These are phyloP conservation scores for Nomada goodeniana DNA, from an alignment of 2,888 invertebrate species.

Conservation along the genomic window DNA sequence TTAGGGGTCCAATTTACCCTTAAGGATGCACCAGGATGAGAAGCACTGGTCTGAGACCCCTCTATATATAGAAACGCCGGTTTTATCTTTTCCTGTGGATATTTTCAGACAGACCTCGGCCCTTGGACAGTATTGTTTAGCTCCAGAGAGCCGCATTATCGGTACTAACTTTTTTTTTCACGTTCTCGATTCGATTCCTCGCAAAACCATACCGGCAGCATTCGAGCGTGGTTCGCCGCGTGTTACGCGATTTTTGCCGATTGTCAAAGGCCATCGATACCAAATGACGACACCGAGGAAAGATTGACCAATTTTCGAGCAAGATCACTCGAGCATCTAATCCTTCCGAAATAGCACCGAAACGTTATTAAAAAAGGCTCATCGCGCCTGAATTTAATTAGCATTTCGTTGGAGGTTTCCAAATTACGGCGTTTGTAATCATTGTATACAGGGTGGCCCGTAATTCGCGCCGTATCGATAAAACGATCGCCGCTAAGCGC, in stretches of 20 bases:
- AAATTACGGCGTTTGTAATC: no score
- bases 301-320: not conserved
- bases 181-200: constrained; percentile 11
- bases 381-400: no score
- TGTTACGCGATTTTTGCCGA: constrained; percentile 11
- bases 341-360: no score
- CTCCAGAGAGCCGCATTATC: constrained; percentile 45
- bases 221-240: not conserved
- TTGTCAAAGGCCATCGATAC: constrained; percentile 3
- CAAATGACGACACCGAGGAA: constrained; percentile 9
- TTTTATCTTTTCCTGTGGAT: constrained; percentile 75
- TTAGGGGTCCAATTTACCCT: constrained; percentile 45
- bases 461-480: no score
- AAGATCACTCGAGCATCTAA: constrained; percentile 19
- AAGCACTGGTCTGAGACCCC: constrained; percentile 64
- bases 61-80: constrained; percentile 73
- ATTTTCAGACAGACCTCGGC: constrained; percentile 65
- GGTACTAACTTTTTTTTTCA: constrained; percentile 19
- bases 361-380: no score
- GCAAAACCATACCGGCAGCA: not conserved
- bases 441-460: no score
- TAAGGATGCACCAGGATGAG: constrained; percentile 53
- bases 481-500: no score
- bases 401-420: no score
- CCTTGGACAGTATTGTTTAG: constrained; percentile 68